Base-by-base conservation (phyloP, 2,888 invertebrate species). In the Prenolepis imparis region DNA sequence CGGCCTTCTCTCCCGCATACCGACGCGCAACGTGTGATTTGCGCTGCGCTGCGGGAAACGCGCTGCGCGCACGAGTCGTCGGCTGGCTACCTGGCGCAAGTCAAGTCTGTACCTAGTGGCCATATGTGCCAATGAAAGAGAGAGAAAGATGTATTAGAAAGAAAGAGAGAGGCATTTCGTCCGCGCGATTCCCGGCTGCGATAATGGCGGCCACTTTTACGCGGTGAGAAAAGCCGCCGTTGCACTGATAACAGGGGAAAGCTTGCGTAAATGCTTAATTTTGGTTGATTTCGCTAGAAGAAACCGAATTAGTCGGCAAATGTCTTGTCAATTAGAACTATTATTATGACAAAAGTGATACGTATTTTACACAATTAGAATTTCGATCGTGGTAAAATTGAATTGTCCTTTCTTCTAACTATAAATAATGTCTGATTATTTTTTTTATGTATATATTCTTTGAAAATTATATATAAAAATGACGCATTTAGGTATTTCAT, bases 21-120 rank as follows among this genome's bases (percentile, higher is more conserved):
- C 61, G 85, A 64, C 74, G 59, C 32, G 83, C 64, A 88, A 86
- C 87, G 90, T 88, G 86, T 90, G 90, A 90, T 90, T 90, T 90
- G 87, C 83, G 73, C 83, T 39, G 70, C 78, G 68, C 75, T 59
- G 73, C 68, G 41, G 75, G 84, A 82, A 86, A 82, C 88, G 85
- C 77, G 70, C 83, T 18, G 64, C 48, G 15, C 52, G 67, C 63
- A 63, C 61, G 59, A 80, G 82, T 80, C 84, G 80, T 77, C 59
- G 81, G 82, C 70, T 80, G 87, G 85, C 87, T 89, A 89, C 84
- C 84, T 89, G 82, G 77, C 88, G 82, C 84, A 68, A 72, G 77
- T 64, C 36, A 55, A 57, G 73, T 44, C 32, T 18, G 0, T 24
- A 41, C 52, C 21, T 39, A 24, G 72, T 21, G n/a, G 24, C 57